Evolutionary conservation across 2,888 invertebrate species (phyloP).

Genomic region (Seira sanloemensis): DNA sequence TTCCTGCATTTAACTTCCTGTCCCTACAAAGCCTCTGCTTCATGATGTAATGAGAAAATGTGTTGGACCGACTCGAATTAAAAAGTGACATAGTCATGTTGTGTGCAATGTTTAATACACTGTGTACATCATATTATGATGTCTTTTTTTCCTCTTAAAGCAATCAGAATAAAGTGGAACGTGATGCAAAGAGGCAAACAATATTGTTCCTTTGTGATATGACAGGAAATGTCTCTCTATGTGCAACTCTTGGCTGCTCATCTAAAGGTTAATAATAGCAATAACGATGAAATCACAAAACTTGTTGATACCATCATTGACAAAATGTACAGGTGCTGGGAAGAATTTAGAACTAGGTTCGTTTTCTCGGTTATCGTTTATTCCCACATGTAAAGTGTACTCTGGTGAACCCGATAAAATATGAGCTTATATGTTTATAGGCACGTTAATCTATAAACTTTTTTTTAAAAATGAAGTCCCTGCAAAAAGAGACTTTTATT

Average conservation of each 20-base stretch:
- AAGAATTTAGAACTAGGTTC: background rate
- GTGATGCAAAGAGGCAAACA: background rate
- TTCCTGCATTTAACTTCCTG: background rate
- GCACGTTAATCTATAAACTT: too few species aligned
- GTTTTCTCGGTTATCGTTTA: too few species aligned
- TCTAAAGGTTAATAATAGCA: constrained; percentile 4
- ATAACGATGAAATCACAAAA: background rate
- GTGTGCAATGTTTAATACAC: background rate
- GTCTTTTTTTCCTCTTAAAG: constrained; percentile 30
- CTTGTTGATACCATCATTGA: background rate
- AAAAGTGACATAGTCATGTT: background rate
- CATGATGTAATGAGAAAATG: constrained; percentile 9
- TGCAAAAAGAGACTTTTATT: too few species aligned
- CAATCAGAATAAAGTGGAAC: constrained; percentile 41
- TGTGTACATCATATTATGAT: constrained; percentile 21
- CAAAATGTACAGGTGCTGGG: background rate
- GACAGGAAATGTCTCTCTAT: constrained; percentile 40
- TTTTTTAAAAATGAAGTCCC: too few species aligned
- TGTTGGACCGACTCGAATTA: background rate
- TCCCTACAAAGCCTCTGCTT: background rate
- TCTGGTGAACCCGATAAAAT: too few species aligned
- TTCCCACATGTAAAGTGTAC: too few species aligned
- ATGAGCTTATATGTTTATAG: too few species aligned
- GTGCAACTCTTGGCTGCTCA: constrained; percentile 6
- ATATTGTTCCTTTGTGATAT: constrained; percentile 26